These are phyloP conservation scores for Mustela nigripes DNA, from an alignment of 2,113 vertebrate species.

Conservation along the genomic window DNA sequence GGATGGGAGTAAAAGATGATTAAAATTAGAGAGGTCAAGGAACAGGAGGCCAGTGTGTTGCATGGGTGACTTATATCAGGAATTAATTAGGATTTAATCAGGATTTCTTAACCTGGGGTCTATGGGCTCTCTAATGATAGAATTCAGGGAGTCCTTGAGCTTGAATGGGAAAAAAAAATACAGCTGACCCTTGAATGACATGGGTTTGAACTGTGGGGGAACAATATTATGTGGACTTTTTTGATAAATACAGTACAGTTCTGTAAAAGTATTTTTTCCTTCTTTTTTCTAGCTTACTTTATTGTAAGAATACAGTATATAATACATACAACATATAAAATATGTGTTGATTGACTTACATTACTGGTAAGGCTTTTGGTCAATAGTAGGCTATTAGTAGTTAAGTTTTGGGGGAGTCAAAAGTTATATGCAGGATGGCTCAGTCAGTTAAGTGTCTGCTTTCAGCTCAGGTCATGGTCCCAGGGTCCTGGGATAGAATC, in stretches of 20 bases:
- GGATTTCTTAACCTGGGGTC: neutral
- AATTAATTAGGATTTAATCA: neutral
- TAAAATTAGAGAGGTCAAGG: neutral
- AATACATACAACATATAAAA: neutral
- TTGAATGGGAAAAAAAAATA: slow-evolving; percentile 3
- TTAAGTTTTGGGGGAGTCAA: neutral
- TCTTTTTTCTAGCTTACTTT: neutral
- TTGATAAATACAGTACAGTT: neutral
- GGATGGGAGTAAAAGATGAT: neutral
- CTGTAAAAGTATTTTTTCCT: neutral
- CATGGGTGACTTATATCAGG: neutral
- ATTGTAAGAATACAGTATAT: neutral
- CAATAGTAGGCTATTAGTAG: neutral
- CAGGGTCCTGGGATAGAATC: neutral
- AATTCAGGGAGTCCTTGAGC: neutral
- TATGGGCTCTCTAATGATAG: neutral
- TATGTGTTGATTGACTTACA: neutral
- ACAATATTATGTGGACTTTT: neutral
- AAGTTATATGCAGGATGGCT: neutral
- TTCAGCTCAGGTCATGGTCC: neutral
- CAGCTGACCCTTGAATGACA: neutral
- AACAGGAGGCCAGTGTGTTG: neutral
- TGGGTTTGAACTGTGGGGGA: neutral
- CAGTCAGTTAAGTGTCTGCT: neutral
- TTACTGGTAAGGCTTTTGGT: neutral